Conservation (phyloP, 2,888 invertebrate genomes). For the Fabriciana adippe region DNA sequence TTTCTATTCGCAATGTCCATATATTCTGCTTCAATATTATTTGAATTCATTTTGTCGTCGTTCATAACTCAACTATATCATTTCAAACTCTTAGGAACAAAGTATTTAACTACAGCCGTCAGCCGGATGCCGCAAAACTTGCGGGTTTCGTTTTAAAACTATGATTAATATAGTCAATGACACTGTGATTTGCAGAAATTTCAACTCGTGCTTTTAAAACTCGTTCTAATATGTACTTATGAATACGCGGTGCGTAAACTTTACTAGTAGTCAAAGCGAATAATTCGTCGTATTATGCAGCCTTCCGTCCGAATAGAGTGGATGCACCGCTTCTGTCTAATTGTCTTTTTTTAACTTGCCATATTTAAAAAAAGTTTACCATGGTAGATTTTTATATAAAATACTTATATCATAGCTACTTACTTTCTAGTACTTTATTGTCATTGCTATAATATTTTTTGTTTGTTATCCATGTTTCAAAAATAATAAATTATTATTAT, state of each 20-base stretch:
- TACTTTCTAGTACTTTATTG: too few relatives aligned
- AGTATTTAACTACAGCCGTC: conserved; percentile 47
- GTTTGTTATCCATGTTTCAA: too few relatives aligned
- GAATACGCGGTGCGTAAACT: conserved; percentile 24
- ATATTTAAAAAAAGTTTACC: conserved; percentile 4
- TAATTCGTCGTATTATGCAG: conserved; percentile 19
- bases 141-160: conserved; percentile 37
- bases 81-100: conserved; percentile 50
- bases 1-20: conserved; percentile 85
- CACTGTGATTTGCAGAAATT: conserved; percentile 9
- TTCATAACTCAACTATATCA: conserved; percentile 53
- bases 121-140: conserved; percentile 52
- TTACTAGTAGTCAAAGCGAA: conserved; percentile 16
- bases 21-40: conserved; percentile 86
- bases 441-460: too few relatives aligned
- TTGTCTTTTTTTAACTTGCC: conserved; percentile 29
- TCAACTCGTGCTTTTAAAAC: neutral
- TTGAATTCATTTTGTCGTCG: conserved; percentile 52
- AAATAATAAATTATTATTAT: too few relatives aligned
- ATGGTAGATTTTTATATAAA: conserved; percentile 6
- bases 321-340: conserved; percentile 32
- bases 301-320: conserved; percentile 28
- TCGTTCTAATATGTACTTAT: conserved; percentile 5
- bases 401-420: too few relatives aligned
- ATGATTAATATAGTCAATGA: conserved; percentile 15